Base-by-base conservation (phyloP, 2,888 invertebrate genomes). In the Diarsia brunnea region DNA sequence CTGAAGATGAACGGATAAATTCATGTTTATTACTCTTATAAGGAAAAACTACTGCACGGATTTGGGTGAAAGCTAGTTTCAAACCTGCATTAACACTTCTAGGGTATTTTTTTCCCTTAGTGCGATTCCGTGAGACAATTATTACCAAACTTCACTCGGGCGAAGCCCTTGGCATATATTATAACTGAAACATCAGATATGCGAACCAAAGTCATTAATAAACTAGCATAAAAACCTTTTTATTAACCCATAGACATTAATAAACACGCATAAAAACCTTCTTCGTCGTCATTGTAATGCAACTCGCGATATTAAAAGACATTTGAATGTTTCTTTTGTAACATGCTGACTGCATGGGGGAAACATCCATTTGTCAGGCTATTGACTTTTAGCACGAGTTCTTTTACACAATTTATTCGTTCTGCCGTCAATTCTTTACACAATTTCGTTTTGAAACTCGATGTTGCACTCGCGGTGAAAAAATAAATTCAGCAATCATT, bases 341-440 rank as follows among this genome's bases (percentile, higher is more conserved):
- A 83, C 73, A 71, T 73, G 75, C 68, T 78, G 73, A 53, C 78
- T 79, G 72, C 66, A 61, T 65, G 71, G 81, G 75, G 81, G 81
- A 86, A 86, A 79, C 74, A 65, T 69, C 75, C 79, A 88, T 87
- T 88, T 88, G 81, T 80, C 79, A 88, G 73, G 45, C 82, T 79
- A 82, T 84, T 87, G 84, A 81, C 88, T 88, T 87, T 88, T 80
- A 84, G 71, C 73, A 81, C 83, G 78, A 88, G 66, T 84, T 74
- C 73, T 84, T 82, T 81, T 55, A 79, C 79, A 74, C 70, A 82
- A 80, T 83, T 75, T 75, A 78, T 69, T 79, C 73, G 68, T 78
- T 75, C 60, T 21, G 69, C 64, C 75, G 65, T 83, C 79, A 81
- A 78, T 81, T 80, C 74, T 79, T 74, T 68, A 69, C 60, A 76